Conservation (phyloP, 1,140 invertebrate species). For the Stegodyphus dumicola region DNA sequence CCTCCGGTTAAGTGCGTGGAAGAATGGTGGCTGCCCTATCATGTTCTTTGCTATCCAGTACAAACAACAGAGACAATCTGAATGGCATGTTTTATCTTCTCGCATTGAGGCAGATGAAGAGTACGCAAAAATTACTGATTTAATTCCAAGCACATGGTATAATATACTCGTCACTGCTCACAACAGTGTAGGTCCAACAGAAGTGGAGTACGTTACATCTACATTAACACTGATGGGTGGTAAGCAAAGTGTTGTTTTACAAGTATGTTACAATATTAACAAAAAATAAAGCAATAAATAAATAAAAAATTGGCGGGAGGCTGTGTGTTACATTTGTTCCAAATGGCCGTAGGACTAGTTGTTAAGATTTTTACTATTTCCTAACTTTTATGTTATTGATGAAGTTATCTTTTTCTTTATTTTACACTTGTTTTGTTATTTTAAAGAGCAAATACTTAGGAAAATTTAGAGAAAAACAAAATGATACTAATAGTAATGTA, state of each 20-base stretch:
- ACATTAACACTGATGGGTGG: slow-evolving; percentile 89
- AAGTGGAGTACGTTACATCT: slow-evolving; percentile 94
- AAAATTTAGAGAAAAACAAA: too few relatives aligned
- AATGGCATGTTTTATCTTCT: slow-evolving; percentile 64
- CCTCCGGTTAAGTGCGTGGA: slow-evolving; percentile 71
- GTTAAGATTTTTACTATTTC: too few relatives aligned
- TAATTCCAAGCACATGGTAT: slow-evolving; percentile 67
- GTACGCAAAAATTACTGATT: slow-evolving; percentile 48
- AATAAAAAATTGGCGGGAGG: too few relatives aligned
- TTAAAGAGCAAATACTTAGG: too few relatives aligned
- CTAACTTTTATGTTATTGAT: too few relatives aligned
- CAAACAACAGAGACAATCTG: slow-evolving; percentile 63
- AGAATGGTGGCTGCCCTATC: slow-evolving; percentile 72
- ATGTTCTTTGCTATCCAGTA: slow-evolving; percentile 64
- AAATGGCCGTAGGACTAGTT: too few relatives aligned
- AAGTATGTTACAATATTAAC: too few relatives aligned
- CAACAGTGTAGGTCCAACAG: slow-evolving; percentile 95
- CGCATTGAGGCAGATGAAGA: slow-evolving; percentile 61
- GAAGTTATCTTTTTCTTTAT: too few relatives aligned
- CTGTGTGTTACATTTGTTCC: too few relatives aligned
- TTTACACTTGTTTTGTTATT: too few relatives aligned
- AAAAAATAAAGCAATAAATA: too few relatives aligned
- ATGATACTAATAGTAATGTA: too few relatives aligned
- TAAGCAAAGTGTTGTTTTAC: background rate
- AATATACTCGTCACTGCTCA: slow-evolving; percentile 87